phyloP scores from a whole-genome alignment of 1,140 invertebrate species.

The Neodiprion lecontei region DNA sequence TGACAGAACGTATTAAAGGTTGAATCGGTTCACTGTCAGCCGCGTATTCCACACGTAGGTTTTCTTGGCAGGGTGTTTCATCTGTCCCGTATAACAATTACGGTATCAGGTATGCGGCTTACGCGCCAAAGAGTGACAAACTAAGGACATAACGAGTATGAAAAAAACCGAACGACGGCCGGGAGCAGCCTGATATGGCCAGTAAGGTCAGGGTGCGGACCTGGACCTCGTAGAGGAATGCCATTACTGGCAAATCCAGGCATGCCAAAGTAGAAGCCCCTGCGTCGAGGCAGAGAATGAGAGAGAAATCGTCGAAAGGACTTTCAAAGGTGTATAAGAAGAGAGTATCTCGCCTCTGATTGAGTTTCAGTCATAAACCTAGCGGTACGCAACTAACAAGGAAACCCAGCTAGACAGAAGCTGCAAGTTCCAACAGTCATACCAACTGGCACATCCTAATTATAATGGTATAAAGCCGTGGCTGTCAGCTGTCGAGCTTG shows the following conservation, averaged over 20 bases:
- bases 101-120: not conserved
- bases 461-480: not conserved
- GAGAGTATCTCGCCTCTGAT: not conserved
- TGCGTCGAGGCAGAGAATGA: no score
- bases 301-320: not conserved
- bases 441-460: not conserved
- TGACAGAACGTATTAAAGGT: no score
- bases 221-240: slow-evolving; percentile 51
- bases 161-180: slow-evolving; percentile 55
- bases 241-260: slow-evolving; percentile 44
- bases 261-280: slow-evolving; percentile 21
- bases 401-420: no score
- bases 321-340: no score
- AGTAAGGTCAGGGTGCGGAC: slow-evolving; percentile 56
- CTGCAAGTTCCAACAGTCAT: not conserved
- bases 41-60: no score
- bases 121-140: not conserved
- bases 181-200: slow-evolving; percentile 51
- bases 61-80: no score
- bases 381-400: no score
- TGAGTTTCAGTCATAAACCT: no score
- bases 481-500: not conserved
- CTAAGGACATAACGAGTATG: not conserved
- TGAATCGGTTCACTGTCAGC: no score
- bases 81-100: not conserved